Evolutionary conservation across 2,888 invertebrate species (phyloP), one percentile per base, ranked within the genome.

Genomic region (Syrista parreyssii): DNA sequence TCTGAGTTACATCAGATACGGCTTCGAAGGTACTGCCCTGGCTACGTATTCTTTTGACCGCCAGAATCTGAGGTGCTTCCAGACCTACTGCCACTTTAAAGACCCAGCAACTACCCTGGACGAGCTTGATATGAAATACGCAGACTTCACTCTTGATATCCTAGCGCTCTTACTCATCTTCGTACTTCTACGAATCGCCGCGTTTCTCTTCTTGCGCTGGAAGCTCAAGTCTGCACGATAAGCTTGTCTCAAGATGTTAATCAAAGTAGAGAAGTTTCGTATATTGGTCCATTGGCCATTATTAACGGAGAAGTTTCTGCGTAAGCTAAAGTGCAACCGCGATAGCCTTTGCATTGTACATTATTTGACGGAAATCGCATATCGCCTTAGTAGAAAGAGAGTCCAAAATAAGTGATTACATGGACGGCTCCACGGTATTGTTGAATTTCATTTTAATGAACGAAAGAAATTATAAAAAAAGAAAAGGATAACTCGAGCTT

Each of bases 1-100:
- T 89, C 93, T 98, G 12, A 98, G 98, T 0, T 98, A 98, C 92
- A 98, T 98, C 88, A 94, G 98, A 84, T 99, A 98, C 90, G 97
- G 98, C 68, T 99, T 98, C 92, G 98, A 98, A 92, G 98, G 98
- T 72, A 97, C 97, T 0, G 96, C 98, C 11, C 93, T 98, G 77
- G 97, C 98, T 23, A 97, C 98, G 0, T 99, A 99, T 91, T 96
- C 97, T 3, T 97, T 96, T 88, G 94, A 95, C 77, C 93, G 98
- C 72, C 94, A 95, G 79, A 96, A 96, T 84, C 93, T 98, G 78
- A 94, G 96, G 87, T 98, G 98, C 90, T 95, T 94, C 86, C 93
- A 96, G 93, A 92, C 93, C 0, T 97, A 97, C 92, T 97, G 97
- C 90, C 97, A 97, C 92, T 97, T 97, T 92, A 97, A 97, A 90